Conservation (phyloP, 2,888 invertebrate genomes). For the Dorcus parallelipipedus region DNA sequence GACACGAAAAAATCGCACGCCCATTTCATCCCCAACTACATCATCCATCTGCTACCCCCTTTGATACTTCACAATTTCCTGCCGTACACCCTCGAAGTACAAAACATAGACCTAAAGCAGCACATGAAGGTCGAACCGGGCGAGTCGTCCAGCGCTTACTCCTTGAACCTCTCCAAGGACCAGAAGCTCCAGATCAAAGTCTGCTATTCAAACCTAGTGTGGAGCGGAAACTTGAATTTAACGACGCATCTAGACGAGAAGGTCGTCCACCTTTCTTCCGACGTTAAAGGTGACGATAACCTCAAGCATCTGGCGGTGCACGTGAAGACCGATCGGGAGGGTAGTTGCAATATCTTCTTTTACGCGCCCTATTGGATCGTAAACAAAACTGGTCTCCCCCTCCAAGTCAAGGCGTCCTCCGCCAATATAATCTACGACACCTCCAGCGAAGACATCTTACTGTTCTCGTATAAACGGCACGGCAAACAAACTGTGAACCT, state of each 20-base stretch:
- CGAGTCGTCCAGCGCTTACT: constrained; percentile 67
- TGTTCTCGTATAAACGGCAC: constrained; percentile 62
- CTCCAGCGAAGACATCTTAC: constrained; percentile 61
- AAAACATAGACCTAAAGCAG: constrained; percentile 51
- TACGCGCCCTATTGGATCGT: constrained; percentile 87
- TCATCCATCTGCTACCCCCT: constrained; percentile 70
- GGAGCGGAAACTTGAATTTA: constrained; percentile 68
- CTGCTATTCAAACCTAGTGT: constrained; percentile 65
- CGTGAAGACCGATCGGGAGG: constrained; percentile 61
- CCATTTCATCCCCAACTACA: constrained; percentile 65
- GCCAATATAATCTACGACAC: constrained; percentile 60
- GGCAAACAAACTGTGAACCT: constrained; percentile 53
- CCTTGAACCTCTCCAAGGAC: constrained; percentile 56
- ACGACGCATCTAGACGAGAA: constrained; percentile 62
- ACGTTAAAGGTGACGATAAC: constrained; percentile 60
- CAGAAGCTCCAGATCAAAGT: constrained; percentile 53
- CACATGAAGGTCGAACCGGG: constrained; percentile 65
- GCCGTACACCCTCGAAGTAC: constrained; percentile 67
- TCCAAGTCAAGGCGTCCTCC: constrained; percentile 70
- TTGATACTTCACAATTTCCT: constrained; percentile 72
- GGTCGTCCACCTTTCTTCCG: constrained; percentile 51
- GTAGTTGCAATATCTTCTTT: constrained; percentile 63
- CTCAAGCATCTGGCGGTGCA: constrained; percentile 66
- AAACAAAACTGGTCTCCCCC: constrained; percentile 81
- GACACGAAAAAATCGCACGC: constrained; percentile 34